phyloP scores from a whole-genome alignment of 2,113 vertebrate genomes.

The Siphamia tubifer region DNA sequence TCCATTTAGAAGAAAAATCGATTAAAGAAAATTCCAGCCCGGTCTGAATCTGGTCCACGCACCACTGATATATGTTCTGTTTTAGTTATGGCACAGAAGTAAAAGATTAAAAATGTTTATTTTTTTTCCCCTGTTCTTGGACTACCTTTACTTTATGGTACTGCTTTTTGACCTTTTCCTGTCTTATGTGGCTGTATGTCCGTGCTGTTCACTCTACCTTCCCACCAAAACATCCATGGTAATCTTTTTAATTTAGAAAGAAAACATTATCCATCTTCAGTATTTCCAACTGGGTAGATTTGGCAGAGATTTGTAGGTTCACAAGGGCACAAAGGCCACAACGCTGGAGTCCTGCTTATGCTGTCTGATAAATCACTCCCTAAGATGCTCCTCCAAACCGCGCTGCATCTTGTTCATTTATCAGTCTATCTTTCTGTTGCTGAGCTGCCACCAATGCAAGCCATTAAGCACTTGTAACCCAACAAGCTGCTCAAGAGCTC shows the following conservation, averaged over 20 bases:
- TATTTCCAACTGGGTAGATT: constrained; percentile 13
- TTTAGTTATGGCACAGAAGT: neutral
- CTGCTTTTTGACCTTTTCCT: neutral
- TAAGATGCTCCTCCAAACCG: constrained; percentile 4
- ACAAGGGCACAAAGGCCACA: neutral
- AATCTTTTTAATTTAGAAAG: neutral
- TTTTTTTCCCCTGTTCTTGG: neutral
- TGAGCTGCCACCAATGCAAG: constrained; percentile 1
- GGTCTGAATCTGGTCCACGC: neutral
- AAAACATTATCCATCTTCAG: constrained; percentile 3
- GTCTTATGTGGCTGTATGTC: neutral
- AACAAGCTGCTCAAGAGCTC: constrained; percentile 16
- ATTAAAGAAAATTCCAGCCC: neutral
- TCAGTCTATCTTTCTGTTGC: constrained; percentile 1
- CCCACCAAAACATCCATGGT: neutral
- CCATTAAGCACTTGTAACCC: constrained; percentile 1
- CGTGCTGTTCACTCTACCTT: neutral
- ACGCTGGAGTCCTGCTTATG: neutral
- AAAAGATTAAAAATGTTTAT: neutral
- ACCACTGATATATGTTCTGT: neutral
- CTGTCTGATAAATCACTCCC: constrained; percentile 22
- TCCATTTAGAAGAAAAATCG: neutral
- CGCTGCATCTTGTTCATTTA: constrained; percentile 20
- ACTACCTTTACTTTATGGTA: neutral
- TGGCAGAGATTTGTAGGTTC: constrained; percentile 13